These are phyloP conservation scores for Mustela nigripes DNA, from an alignment of 2,113 vertebrate species.

Conservation along the genomic window DNA sequence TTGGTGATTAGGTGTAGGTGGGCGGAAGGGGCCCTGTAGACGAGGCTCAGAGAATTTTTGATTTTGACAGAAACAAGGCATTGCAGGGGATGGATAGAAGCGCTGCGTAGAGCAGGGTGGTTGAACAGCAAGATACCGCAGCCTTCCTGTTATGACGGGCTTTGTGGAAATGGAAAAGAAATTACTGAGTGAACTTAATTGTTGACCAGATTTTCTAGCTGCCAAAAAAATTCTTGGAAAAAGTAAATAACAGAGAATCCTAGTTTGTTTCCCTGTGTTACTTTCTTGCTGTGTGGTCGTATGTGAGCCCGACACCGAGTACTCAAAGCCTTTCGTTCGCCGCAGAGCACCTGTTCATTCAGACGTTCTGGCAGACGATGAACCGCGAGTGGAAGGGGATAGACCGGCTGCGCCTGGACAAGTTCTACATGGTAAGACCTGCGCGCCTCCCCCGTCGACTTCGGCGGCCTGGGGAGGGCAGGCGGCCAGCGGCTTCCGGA, in stretches of 20 bases:
- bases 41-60: neutral
- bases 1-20: neutral
- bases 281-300: neutral
- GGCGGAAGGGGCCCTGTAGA: neutral
- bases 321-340: slow-evolving; percentile 41
- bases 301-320: rapidly evolving
- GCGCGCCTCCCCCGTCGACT: rapidly evolving
- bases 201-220: neutral
- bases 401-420: slow-evolving; percentile 93
- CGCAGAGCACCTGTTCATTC: slow-evolving; percentile 92
- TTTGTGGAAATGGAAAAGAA: neutral
- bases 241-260: neutral
- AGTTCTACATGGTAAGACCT: slow-evolving; percentile 91
- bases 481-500: too few relatives aligned
- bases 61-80: neutral
- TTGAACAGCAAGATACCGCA: neutral
- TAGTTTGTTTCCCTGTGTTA: neutral
- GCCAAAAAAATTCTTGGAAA: neutral
- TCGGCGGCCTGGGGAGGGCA: neutral
- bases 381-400: slow-evolving; percentile 95
- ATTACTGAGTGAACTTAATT: neutral
- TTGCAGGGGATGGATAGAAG: neutral
- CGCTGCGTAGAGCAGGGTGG: neutral
- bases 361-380: slow-evolving; percentile 93
- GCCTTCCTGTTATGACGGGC: neutral